Evolutionary conservation across 2,113 vertebrate genomes (phyloP).

Genomic region (Colistium nudipinnis): DNA sequence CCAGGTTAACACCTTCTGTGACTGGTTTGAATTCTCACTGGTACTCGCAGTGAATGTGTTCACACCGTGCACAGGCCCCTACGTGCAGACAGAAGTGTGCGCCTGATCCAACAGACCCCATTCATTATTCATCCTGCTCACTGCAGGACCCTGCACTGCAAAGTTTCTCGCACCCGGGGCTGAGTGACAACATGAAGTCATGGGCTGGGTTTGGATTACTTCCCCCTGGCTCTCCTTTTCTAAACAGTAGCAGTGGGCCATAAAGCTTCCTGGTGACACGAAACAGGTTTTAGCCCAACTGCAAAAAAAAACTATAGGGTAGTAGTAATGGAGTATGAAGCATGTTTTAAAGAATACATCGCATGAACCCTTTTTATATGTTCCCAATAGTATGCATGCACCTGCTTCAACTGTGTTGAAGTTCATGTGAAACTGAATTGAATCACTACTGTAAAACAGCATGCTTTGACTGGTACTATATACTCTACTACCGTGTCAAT

Average conservation of each 20-base stretch:
- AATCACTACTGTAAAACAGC: no score
- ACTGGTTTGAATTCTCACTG: constrained; percentile 30
- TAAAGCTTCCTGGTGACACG: constrained; percentile 33
- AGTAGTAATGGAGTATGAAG: not conserved
- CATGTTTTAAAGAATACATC: not conserved
- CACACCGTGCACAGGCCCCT: not conserved
- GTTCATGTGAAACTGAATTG: no score
- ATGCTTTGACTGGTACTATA: no score
- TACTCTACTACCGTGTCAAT: not conserved
- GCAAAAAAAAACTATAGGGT: not conserved
- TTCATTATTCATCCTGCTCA: constrained; percentile 63
- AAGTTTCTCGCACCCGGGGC: constrained; percentile 57
- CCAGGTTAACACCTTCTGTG: not conserved
- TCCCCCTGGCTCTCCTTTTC: constrained; percentile 26
- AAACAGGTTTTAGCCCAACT: constrained; percentile 9
- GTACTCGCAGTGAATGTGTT: constrained; percentile 7
- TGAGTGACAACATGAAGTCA: constrained; percentile 62
- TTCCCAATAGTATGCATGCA: not conserved
- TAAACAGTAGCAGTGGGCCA: constrained; percentile 30
- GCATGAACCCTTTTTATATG: not conserved
- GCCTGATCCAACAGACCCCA: constrained; percentile 34
- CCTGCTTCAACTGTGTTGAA: not conserved
- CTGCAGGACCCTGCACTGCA: constrained; percentile 57
- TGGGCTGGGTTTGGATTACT: constrained; percentile 64
- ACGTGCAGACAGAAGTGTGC: constrained; percentile 39